These are phyloP conservation scores for Ganaspis sp. DNA, from an alignment of 1,140 invertebrate species.

Conservation along the genomic window DNA sequence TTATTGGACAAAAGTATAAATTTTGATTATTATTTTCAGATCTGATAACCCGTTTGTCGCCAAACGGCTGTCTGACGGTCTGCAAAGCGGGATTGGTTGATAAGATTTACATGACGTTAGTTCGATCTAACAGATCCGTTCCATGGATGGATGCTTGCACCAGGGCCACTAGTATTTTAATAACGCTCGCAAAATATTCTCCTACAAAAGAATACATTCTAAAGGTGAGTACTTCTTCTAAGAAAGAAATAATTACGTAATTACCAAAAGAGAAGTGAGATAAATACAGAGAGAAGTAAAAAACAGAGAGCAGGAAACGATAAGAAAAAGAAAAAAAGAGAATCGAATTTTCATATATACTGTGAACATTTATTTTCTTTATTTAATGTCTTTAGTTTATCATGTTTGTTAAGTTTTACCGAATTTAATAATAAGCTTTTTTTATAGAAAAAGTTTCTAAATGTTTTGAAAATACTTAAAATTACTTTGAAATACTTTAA, in stretches of 20 bases:
- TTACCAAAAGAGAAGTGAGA: no score
- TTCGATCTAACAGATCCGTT: constrained; percentile 60
- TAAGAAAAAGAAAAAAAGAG: no score
- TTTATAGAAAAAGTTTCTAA: no score
- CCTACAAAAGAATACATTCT: constrained; percentile 53
- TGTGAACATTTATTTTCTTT: no score
- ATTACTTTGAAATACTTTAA: no score
- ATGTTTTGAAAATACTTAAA: no score
- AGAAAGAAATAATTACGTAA: neutral
- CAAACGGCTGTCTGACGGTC: constrained; percentile 53
- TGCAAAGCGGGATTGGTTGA: constrained; percentile 56
- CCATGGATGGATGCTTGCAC: constrained; percentile 63
- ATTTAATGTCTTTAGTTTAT: no score
- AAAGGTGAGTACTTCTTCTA: constrained; percentile 41
- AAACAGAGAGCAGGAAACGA: no score
- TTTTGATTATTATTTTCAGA: constrained; percentile 49
- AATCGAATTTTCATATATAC: no score
- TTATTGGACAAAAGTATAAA: neutral
- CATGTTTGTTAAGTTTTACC: no score
- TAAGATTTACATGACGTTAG: constrained; percentile 58
- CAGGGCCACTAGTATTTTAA: constrained; percentile 59
- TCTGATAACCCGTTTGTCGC: constrained; percentile 61
- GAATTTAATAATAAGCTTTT: no score
- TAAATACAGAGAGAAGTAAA: no score
- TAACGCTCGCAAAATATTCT: constrained; percentile 61